These are phyloP conservation scores for Adelphocoris suturalis DNA, from an alignment of 2,888 invertebrate species.

Conservation along the genomic window DNA sequence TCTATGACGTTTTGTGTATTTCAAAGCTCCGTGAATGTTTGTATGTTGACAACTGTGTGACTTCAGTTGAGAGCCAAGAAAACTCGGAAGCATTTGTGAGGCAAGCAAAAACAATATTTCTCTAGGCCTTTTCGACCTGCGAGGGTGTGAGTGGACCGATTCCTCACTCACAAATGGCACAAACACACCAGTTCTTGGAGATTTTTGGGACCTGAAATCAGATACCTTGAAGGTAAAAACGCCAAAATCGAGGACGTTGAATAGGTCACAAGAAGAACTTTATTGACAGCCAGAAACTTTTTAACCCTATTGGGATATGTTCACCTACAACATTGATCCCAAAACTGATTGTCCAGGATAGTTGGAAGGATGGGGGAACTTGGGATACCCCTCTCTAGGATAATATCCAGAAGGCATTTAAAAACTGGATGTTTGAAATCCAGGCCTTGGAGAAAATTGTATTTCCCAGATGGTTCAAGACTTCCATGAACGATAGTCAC, in stretches of 20 bases:
- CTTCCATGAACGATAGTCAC: no score
- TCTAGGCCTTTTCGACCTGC: conserved; percentile 37
- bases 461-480: no score
- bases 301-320: conserved; percentile 74
- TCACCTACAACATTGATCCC: conserved; percentile 74
- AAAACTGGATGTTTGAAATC: neutral
- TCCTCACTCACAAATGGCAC: neutral
- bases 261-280: neutral
- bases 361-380: conserved; percentile 56
- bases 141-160: conserved; percentile 61
- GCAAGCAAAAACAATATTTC: no score
- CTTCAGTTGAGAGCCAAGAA: no score
- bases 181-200: conserved; percentile 43
- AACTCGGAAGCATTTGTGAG: no score
- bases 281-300: conserved; percentile 6
- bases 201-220: conserved; percentile 42
- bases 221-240: neutral
- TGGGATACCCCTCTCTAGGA: conserved; percentile 73
- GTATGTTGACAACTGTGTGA: no score
- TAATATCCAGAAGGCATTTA: neutral
- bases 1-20: neutral
- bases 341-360: conserved; percentile 72
- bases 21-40: neutral
- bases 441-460: neutral
- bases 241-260: conserved; percentile 17